Conservation (phyloP, 2,113 vertebrate species). For the Odontesthes bonariensis region DNA sequence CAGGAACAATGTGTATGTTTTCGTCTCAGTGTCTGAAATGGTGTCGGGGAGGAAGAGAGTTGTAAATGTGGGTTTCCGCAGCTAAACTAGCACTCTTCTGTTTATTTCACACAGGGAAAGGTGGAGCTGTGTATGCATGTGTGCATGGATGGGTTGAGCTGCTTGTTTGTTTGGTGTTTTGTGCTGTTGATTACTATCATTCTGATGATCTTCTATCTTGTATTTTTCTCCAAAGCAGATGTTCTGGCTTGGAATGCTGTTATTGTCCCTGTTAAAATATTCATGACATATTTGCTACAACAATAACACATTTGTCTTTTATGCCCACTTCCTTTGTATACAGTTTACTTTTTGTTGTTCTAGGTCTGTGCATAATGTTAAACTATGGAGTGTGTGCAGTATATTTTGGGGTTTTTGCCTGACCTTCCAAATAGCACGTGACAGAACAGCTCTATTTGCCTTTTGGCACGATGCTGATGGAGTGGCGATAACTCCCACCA, state of each 20-base stretch:
- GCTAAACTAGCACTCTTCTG: constrained; percentile 52
- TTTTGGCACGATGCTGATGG: constrained; percentile 31
- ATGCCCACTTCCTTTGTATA: constrained; percentile 8
- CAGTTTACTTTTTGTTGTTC: constrained; percentile 5
- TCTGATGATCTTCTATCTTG: not conserved
- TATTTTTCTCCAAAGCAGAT: not conserved
- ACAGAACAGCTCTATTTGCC: not conserved
- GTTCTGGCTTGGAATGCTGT: constrained; percentile 2
- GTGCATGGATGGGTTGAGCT: not conserved
- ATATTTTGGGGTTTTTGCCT: constrained; percentile 12
- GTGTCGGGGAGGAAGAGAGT: constrained; percentile 81
- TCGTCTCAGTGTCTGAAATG: constrained; percentile 40
- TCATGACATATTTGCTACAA: constrained; percentile 2
- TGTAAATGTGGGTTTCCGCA: constrained; percentile 84
- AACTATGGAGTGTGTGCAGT: not conserved
- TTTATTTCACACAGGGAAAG: constrained; percentile 68
- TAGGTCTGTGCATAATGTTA: not conserved
- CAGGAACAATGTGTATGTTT: constrained; percentile 24
- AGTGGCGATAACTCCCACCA: constrained; percentile 16
- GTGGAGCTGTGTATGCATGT: constrained; percentile 24
- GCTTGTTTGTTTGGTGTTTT: not conserved
- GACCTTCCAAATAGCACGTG: constrained; percentile 30
- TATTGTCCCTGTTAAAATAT: constrained; percentile 23
- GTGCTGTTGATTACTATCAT: constrained; percentile 38
- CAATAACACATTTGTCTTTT: not conserved